Percentiles rank a stretch among this genome's conserved stretches.
Evolutionary conservation across 2,888 invertebrate genomes (phyloP).

Genomic region (Cyrtodaria siliqua): DNA sequence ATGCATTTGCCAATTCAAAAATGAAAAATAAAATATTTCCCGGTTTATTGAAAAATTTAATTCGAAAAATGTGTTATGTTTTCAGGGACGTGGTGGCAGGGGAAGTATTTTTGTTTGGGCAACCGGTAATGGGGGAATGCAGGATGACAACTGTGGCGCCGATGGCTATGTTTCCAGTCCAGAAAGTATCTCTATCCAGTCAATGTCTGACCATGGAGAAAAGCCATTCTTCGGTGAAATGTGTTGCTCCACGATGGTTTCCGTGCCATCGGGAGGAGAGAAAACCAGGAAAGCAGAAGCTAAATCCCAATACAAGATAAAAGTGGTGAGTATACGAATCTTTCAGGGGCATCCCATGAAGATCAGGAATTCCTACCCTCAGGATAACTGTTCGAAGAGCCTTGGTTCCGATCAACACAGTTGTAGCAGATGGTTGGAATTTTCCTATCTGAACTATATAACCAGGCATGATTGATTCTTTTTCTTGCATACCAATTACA

Average conservation of each 20-base stretch:
- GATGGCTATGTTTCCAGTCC: slow-evolving; percentile 84
- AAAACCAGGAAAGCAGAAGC: slow-evolving; percentile 50
- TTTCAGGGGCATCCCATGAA: no score
- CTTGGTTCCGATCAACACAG: no score
- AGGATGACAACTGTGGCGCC: slow-evolving; percentile 81
- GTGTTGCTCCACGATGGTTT: slow-evolving; percentile 83
- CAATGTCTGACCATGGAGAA: slow-evolving; percentile 76
- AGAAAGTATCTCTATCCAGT: slow-evolving; percentile 82
- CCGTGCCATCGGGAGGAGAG: slow-evolving; percentile 79
- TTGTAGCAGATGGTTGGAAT: no score
- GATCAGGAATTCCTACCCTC: no score
- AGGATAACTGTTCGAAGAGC: no score
- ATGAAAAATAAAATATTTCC: no score
- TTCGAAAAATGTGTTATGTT: no score
- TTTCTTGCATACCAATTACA: no score
- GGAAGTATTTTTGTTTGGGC: slow-evolving; percentile 85
- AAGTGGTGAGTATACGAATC: slow-evolving; percentile 83
- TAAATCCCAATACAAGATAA: slow-evolving; percentile 68
- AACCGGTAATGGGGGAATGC: slow-evolving; percentile 83
- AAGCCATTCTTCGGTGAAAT: slow-evolving; percentile 83
- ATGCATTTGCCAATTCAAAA: no score
- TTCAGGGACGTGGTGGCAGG: slow-evolving; percentile 79
- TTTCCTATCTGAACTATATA: no score
- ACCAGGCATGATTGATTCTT: no score
- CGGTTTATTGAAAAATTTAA: no score